A percentile compares a stretch with the other conserved stretches of the same genome.
phyloP scores from a whole-genome alignment of 92 coral and sea anemone genomes.

The Phymanthus crucifer region DNA sequence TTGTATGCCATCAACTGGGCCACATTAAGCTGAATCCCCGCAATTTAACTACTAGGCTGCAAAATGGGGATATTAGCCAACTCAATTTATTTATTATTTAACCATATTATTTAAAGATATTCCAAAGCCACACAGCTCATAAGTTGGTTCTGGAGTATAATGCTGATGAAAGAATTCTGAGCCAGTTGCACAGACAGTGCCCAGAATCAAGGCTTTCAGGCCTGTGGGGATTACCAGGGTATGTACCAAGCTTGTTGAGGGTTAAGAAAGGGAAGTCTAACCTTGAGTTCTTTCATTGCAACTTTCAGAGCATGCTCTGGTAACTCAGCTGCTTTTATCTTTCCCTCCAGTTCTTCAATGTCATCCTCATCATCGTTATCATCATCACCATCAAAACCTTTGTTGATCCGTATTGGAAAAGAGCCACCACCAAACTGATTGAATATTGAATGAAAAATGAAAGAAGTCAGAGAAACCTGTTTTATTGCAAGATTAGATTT shows the following conservation, averaged over 20 bases:
- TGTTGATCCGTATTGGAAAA: constrained; percentile 35
- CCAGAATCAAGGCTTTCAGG: too few species aligned
- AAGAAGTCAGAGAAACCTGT: not conserved
- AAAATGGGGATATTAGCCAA: too few species aligned
- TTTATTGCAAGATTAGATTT: not conserved
- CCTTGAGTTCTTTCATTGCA: constrained; percentile 76
- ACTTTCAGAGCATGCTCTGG: constrained; percentile 75
- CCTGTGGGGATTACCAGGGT: too few species aligned
- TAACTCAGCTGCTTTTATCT: constrained; percentile 61
- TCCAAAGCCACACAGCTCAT: too few species aligned
- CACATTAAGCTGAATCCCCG: too few species aligned
- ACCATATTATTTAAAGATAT: too few species aligned
- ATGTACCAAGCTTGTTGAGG: not conserved
- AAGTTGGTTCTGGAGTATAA: too few species aligned
- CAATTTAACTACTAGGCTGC: too few species aligned
- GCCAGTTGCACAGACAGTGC: too few species aligned
- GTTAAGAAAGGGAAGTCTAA: not conserved
- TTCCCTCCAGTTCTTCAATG: constrained; percentile 58
- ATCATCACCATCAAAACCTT: constrained; percentile 40
- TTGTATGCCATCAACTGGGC: too few species aligned
- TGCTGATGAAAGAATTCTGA: too few species aligned
- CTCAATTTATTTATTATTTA: too few species aligned
- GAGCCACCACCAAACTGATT: constrained; percentile 45
- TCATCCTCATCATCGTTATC: constrained; percentile 73
- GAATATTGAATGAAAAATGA: not conserved